These are phyloP conservation scores for Aphodius sticticus DNA, from an alignment of 2,888 invertebrate genomes.

Conservation along the genomic window DNA sequence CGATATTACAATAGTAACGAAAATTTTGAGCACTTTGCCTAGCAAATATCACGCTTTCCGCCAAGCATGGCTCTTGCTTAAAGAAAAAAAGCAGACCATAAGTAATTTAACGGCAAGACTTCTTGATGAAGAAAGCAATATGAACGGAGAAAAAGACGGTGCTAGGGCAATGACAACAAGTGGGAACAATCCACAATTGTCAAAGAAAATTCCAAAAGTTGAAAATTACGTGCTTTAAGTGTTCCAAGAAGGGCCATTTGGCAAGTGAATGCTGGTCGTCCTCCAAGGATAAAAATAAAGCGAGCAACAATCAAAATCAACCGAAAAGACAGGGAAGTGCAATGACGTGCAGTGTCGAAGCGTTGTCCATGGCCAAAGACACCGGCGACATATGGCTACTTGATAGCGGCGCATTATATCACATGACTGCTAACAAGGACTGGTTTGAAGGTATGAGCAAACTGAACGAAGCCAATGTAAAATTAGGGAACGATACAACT, in stretches of 20 bases:
- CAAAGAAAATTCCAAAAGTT: neutral
- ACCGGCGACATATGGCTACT: conserved; percentile 14
- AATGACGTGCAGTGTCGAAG: neutral
- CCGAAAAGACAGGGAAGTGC: neutral
- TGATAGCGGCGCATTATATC: conserved; percentile 9
- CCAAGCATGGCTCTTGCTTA: too few species aligned
- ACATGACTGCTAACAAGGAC: conserved; percentile 10
- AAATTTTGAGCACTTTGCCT: too few species aligned
- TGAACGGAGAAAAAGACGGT: neutral
- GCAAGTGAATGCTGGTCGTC: neutral
- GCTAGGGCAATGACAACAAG: neutral
- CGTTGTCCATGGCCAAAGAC: neutral
- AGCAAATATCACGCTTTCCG: too few species aligned
- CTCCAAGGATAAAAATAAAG: neutral
- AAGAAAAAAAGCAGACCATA: conserved; percentile 17
- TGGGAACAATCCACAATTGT: neutral
- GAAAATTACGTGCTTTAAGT: neutral
- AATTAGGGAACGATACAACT: neutral
- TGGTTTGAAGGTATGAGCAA: neutral
- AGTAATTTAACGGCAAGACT: conserved; percentile 16
- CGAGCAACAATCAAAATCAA: neutral
- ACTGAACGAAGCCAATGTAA: conserved; percentile 14
- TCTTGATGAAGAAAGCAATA: neutral
- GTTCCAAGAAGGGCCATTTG: neutral
- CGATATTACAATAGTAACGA: too few species aligned